Conservation (phyloP, 2,888 invertebrate genomes). For the Lithophane socia region DNA sequence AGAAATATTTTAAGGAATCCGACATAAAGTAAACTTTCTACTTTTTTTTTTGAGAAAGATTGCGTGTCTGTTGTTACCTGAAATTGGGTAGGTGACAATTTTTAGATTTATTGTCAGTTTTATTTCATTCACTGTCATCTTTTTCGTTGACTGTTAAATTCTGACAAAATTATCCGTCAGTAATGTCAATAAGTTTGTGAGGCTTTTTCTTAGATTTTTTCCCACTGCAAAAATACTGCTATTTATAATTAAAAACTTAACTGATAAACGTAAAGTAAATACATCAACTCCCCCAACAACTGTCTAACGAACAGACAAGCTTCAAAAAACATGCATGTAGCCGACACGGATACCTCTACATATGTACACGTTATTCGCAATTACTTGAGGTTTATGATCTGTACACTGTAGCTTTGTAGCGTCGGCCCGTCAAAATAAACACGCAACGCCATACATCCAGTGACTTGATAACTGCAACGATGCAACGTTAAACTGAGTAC, state of each 20-base stretch:
- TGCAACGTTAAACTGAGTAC: slow-evolving; percentile 60
- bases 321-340: slow-evolving; percentile 61
- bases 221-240: background rate
- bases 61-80: slow-evolving; percentile 51
- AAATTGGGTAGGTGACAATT: slow-evolving; percentile 35
- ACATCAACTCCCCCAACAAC: slow-evolving; percentile 28
- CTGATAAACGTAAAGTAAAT: slow-evolving; percentile 29
- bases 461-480: slow-evolving; percentile 78
- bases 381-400: slow-evolving; percentile 65
- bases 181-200: slow-evolving; percentile 14
- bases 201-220: background rate
- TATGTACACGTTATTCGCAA: slow-evolving; percentile 62
- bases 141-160: slow-evolving; percentile 5
- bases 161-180: background rate
- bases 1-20: slow-evolving; percentile 44
- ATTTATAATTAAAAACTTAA: slow-evolving; percentile 13
- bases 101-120: slow-evolving; percentile 7
- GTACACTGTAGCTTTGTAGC: slow-evolving; percentile 54
- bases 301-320: slow-evolving; percentile 55
- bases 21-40: slow-evolving; percentile 46
- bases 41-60: slow-evolving; percentile 38
- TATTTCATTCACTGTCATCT: slow-evolving; percentile 1
- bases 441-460: slow-evolving; percentile 77
- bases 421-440: slow-evolving; percentile 73
- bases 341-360: slow-evolving; percentile 64